Conservation (phyloP, 2,888 invertebrate genomes). For the Drosophila histrio region DNA sequence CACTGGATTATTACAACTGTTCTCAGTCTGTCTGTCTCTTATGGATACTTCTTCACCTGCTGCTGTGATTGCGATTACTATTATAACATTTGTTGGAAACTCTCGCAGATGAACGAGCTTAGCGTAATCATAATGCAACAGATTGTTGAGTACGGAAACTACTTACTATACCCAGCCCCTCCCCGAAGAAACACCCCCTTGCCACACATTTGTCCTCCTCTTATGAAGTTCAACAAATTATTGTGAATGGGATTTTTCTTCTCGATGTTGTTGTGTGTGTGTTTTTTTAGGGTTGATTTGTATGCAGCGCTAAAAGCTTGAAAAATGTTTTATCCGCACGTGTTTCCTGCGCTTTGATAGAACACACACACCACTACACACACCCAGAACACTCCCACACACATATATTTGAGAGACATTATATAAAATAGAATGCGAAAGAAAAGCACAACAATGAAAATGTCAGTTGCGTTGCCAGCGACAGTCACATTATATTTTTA, state of each 20-base stretch:
- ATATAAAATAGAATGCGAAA: constrained; percentile 68
- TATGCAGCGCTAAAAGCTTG: constrained; percentile 80
- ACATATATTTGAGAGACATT: constrained; percentile 55
- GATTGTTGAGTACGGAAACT: constrained; percentile 55
- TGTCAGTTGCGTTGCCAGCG: constrained; percentile 58
- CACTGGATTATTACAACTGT: too few relatives aligned
- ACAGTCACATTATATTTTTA: constrained; percentile 62
- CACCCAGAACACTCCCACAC: neutral
- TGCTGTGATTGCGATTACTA: constrained; percentile 28
- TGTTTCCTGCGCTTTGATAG: constrained; percentile 78
- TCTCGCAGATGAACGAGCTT: constrained; percentile 41
- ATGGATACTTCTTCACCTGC: constrained; percentile 25
- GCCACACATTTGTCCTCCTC: constrained; percentile 28
- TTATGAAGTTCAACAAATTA: constrained; percentile 77
- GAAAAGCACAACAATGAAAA: constrained; percentile 76
- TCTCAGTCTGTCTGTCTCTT: neutral
- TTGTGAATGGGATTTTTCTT: constrained; percentile 65
- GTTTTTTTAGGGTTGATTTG: constrained; percentile 70
- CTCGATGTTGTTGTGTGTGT: neutral
- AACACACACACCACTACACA: constrained; percentile 41
- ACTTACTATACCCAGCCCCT: constrained; percentile 4
- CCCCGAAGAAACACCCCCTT: neutral
- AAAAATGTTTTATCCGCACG: constrained; percentile 79
- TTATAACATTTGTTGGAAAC: constrained; percentile 33
- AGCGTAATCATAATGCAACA: constrained; percentile 68